Conservation (phyloP, 2,113 vertebrate genomes). For the Otus sunia region DNA sequence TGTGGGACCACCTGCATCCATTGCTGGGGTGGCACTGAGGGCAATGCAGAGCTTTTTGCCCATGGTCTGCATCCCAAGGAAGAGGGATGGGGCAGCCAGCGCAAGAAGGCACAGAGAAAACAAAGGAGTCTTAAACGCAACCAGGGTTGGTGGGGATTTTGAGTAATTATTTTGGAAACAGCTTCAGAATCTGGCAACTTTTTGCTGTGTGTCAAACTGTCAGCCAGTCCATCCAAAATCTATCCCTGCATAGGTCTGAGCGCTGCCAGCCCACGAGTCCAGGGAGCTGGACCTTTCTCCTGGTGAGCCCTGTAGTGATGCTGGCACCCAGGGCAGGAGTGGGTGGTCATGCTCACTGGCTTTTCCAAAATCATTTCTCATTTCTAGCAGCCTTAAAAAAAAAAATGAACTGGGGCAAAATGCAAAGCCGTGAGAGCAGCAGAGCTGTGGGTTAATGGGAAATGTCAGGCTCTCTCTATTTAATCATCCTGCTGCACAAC, state of each 20-base stretch:
- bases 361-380: neutral
- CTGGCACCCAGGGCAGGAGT: neutral
- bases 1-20: neutral
- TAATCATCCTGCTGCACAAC: neutral
- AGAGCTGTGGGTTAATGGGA: neutral
- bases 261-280: neutral
- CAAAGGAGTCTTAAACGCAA: accelerated
- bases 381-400: neutral
- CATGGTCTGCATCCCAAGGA: neutral
- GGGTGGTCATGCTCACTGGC: accelerated
- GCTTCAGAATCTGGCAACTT: neutral
- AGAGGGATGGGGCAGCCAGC: neutral
- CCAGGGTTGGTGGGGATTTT: neutral
- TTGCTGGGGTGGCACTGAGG: neutral
- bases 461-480: neutral
- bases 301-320: accelerated
- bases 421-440: neutral
- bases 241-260: neutral
- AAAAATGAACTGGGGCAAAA: neutral
- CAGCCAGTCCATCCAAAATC: neutral
- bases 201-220: neutral
- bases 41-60: neutral
- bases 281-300: neutral
- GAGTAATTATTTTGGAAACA: neutral
- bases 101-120: neutral